A percentile compares a stretch with the other conserved stretches of the same genome.
Conservation (phyloP, 2,888 invertebrate genomes). For the Xestia c-nigrum region DNA sequence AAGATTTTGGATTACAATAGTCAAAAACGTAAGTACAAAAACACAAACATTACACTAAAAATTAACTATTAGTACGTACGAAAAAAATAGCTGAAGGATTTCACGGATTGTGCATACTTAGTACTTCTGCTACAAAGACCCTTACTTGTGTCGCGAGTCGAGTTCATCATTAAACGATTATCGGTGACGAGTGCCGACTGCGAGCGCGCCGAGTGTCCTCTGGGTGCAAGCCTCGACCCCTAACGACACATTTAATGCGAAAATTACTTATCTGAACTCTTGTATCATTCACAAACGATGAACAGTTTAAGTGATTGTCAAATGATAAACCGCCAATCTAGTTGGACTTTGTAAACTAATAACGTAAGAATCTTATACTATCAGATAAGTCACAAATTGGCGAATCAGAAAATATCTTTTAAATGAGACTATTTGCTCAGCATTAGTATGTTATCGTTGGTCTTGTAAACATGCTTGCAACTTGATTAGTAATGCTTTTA, state of each 20-base stretch:
- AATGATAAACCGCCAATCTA: slow-evolving; percentile 2
- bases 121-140: slow-evolving; percentile 25
- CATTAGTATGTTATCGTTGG: background rate
- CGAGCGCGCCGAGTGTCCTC: slow-evolving; percentile 62
- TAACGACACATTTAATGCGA: slow-evolving; percentile 52
- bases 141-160: background rate
- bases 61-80: background rate
- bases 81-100: background rate
- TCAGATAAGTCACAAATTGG: background rate
- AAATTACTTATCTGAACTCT: slow-evolving; percentile 42
- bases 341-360: background rate
- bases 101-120: background rate
- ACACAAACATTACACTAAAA: too few species aligned
- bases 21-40: too few species aligned
- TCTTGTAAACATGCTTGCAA: too few species aligned
- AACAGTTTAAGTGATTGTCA: background rate
- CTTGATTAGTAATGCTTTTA: too few species aligned
- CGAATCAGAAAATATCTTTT: background rate
- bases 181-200: slow-evolving; percentile 21
- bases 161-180: slow-evolving; percentile 57
- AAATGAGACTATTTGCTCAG: background rate
- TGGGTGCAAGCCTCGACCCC: slow-evolving; percentile 50
- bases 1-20: too few species aligned
- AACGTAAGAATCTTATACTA: background rate
- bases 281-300: slow-evolving; percentile 6